Base-by-base conservation (phyloP, 2,113 vertebrate species). In the Neotragus pygmaeus region DNA sequence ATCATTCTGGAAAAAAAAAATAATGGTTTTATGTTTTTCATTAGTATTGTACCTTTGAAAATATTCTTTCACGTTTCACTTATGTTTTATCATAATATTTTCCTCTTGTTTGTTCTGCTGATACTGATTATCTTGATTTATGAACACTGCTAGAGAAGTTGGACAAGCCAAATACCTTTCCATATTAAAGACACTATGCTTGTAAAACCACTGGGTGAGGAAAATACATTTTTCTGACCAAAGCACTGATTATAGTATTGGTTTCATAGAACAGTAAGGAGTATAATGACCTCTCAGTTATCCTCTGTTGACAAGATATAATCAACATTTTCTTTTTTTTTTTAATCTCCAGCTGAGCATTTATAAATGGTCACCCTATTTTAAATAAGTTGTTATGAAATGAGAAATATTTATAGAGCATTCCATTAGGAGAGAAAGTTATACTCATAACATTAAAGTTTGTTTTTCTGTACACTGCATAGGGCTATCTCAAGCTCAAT, bases 91-190 rank as follows among this genome's bases (percentile, higher is more conserved):
- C 95, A 98, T 96, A 98, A 98, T 98, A 98, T 98, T 98, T 98
- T 97, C 92, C 94, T 98, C 96, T 95, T 97, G 47, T 99, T 98
- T 98, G 94, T 97, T 98, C 96, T 98, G 86, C 92, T 98, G 96
- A 98, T 96, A 98, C 97, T 98, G 97, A 98, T 98, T 98, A 98
- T 98, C 98, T 98, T 98, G 98, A 98, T 98, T 98, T 99, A 98
- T 97, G 97, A 98, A 98, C 98, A 98, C 96, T 98, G 97, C 73
- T 77, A 98, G 97, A 98, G 92, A 88, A 96, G 70, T 73, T 96
- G 36, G 95, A 98, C 95, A 58, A 98, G 94, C 83, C 98, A 97
- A 96, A 97, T 95, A 97, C 98, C 90, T 98, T 96, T 97, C 94
- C 70, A 97, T 98, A 98, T 97, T 98, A 98, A 92, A 97, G 96